Evolutionary conservation across 2,797 vertebrate species (phyloP).

Genomic region (Agapornis canus): DNA sequence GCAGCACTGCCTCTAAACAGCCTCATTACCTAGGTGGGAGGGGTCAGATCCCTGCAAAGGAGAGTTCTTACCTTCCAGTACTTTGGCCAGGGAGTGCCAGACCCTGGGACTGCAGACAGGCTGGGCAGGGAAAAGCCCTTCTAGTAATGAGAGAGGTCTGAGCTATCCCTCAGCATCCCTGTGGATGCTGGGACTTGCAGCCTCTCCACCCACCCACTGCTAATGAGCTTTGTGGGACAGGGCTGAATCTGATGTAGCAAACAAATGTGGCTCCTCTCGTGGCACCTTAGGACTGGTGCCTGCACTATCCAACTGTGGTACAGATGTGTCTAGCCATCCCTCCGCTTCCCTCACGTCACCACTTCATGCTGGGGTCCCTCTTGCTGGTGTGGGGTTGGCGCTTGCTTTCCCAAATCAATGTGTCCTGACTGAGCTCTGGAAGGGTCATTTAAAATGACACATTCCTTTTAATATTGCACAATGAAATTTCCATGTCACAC

Average conservation of each 20-base stretch:
- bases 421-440: constrained; percentile 10
- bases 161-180: neutral
- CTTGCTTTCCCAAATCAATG: neutral
- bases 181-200: neutral
- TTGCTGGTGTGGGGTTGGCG: neutral
- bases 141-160: neutral
- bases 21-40: neutral
- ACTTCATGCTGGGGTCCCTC: neutral
- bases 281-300: rapidly evolving
- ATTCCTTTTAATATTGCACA: neutral
- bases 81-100: neutral
- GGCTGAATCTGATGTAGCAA: neutral
- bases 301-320: neutral
- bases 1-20: neutral
- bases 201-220: neutral
- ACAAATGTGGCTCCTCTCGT: neutral
- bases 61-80: neutral
- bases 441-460: neutral
- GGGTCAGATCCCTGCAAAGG: neutral
- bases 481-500: neutral
- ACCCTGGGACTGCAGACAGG: neutral
- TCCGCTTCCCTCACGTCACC: neutral
- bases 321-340: neutral
- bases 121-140: neutral
- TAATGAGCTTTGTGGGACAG: neutral